Conservation (phyloP, 1,140 invertebrate species). For the Eurosta solidaginis region DNA sequence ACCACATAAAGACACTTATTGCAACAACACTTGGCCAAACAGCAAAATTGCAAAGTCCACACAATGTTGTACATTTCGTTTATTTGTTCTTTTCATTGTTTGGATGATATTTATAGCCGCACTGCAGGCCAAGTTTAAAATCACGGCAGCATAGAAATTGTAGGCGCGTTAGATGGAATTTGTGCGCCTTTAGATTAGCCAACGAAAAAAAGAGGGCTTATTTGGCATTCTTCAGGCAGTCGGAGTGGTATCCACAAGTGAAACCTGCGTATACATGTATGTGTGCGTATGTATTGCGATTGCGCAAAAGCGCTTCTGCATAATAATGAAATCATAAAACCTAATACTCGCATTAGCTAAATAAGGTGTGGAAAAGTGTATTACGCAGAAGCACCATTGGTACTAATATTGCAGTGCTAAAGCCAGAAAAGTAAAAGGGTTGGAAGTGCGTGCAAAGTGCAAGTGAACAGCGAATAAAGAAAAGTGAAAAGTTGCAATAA, state of each 20-base stretch:
- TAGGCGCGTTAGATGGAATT: slow-evolving; percentile 18
- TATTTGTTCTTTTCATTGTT: not conserved
- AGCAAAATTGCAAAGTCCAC: not conserved
- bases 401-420: not conserved
- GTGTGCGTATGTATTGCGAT: not conserved
- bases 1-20: not conserved
- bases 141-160: not conserved
- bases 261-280: not conserved
- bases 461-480: slow-evolving; percentile 42
- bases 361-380: not conserved
- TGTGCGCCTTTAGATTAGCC: not conserved
- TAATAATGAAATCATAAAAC: slow-evolving; percentile 18
- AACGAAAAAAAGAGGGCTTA: not conserved
- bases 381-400: not conserved
- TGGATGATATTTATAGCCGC: not conserved
- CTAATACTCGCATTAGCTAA: not conserved
- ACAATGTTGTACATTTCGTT: not conserved
- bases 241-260: not conserved
- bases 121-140: slow-evolving; percentile 18
- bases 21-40: not conserved
- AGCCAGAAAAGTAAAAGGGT: slow-evolving; percentile 5
- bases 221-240: slow-evolving; percentile 14
- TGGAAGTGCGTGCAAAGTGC: slow-evolving; percentile 42
- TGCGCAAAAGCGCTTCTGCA: slow-evolving; percentile 14
- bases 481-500: slow-evolving; percentile 54